Conservation (phyloP, 2,888 invertebrate species). For the Spicauda simplicius region DNA sequence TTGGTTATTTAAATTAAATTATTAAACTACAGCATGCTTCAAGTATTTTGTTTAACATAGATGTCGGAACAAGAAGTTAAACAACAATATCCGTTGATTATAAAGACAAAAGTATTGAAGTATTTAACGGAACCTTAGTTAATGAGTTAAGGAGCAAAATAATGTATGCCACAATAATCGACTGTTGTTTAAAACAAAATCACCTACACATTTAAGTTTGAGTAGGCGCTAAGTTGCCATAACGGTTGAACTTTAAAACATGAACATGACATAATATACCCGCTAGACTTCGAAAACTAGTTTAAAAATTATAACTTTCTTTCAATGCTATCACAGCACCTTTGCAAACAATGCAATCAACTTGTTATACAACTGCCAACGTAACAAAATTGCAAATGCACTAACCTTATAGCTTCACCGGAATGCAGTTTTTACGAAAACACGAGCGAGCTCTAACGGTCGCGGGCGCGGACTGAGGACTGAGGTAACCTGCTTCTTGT, state of each 20-base stretch:
- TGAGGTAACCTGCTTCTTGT: conserved; percentile 52
- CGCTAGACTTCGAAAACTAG: conserved; percentile 20
- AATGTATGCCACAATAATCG: too few relatives aligned
- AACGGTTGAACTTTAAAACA: conserved; percentile 3
- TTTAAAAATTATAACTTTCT: conserved; percentile 29
- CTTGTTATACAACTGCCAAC: conserved; percentile 33
- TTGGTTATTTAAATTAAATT: too few relatives aligned
- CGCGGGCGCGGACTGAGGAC: conserved; percentile 50
- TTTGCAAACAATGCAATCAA: conserved; percentile 23
- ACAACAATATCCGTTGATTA: too few relatives aligned
- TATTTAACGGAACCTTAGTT: too few relatives aligned
- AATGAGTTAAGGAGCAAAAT: too few relatives aligned
- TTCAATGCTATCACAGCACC: conserved; percentile 17
- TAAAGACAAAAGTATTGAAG: too few relatives aligned
- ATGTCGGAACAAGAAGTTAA: too few relatives aligned
- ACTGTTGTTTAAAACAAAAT: too few relatives aligned
- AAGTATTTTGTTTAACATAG: too few relatives aligned
- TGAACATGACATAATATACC: neutral
- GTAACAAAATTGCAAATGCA: conserved; percentile 38
- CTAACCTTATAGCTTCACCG: conserved; percentile 37
- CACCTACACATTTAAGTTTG: neutral
- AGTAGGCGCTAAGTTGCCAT: conserved; percentile 1
- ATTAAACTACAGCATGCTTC: too few relatives aligned
- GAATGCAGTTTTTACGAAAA: conserved; percentile 38
- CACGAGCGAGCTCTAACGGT: conserved; percentile 46